Evolutionary conservation across 2,888 invertebrate species (phyloP), one percentile per base, ranked within the genome.

Genomic region (Caenorhabditis doughertyi): DNA sequence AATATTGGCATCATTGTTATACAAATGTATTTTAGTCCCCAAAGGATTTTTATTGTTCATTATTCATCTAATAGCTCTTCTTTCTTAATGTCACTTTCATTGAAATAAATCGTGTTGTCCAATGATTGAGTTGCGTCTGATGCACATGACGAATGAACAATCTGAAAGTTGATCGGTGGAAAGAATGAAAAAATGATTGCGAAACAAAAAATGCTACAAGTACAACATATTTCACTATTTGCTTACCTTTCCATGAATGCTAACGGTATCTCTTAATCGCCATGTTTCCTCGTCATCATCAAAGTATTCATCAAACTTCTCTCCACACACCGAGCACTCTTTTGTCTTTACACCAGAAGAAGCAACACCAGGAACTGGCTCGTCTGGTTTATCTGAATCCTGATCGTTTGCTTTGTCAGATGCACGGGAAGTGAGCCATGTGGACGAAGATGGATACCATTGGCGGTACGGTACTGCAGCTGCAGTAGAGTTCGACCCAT

Each of bases 211-310:
- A n/a, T n/a, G n/a, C n/a, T n/a, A n/a, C n/a, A n/a, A n/a, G n/a
- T n/a, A n/a, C 9, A 39, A 39, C 2, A 39, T 2, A 8, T 72
- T 58, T n/a, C 23, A 35, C 11, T 7, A 39, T 2, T 13, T 39
- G n/a, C 80, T 13, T n/a, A 88, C 88, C 81, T 72, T 85, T 65
- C 81, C 85, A 51, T 83, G 49, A 21, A 81, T 49, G 5, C 62
- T 27, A 1, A 86, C 84, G 29, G 87, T 87, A 55, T 90, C 86
- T 27, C 83, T 81, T 32, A 98, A 94, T 92, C 97, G 96, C 99
- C 99, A 99, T 92, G 97, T 97, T 92, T 99, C 99, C 86, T 95
- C 95, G 90, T 99, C 98, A 93, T 98, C 97, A 92, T 97, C 96
- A 93, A 96, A 99, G 93, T 96, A 97, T 92, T 96, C 96, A 87